Evolutionary conservation across 2,888 invertebrate species (phyloP).

Genomic region (Andrena dorsata): DNA sequence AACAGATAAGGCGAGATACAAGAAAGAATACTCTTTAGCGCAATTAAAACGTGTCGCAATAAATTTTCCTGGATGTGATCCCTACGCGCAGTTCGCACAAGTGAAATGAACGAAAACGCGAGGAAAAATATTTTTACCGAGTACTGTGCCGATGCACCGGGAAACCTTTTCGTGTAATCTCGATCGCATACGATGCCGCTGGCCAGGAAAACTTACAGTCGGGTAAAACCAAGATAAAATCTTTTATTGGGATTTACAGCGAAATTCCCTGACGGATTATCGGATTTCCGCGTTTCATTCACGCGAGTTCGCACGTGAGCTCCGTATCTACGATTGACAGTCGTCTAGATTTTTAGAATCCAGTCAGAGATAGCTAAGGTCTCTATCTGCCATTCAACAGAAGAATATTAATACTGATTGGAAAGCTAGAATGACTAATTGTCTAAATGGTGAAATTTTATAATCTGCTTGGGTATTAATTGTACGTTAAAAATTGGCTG

Average conservation of each 20-base stretch:
- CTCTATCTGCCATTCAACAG: not conserved
- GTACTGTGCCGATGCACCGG: not conserved
- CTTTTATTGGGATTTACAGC: conserved; percentile 48
- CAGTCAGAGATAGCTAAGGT: too few species aligned
- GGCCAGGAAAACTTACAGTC: conserved; percentile 51
- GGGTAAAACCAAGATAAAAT: conserved; percentile 54
- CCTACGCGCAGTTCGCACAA: not conserved
- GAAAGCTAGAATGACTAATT: too few species aligned
- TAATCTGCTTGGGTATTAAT: too few species aligned
- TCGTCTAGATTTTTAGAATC: not conserved
- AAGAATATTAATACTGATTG: not conserved
- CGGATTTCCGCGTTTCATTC: conserved; percentile 44
- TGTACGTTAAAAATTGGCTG: too few species aligned
- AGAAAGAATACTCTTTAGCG: not conserved
- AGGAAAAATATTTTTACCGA: conserved; percentile 26
- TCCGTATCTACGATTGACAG: not conserved
- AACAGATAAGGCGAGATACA: conserved; percentile 13
- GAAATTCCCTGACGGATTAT: conserved; percentile 49
- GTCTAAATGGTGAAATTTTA: too few species aligned
- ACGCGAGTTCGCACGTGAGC: conserved; percentile 48
- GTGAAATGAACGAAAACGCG: conserved; percentile 24
- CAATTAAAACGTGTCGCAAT: conserved; percentile 14
- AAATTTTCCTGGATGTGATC: conserved; percentile 5
- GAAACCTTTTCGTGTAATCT: conserved; percentile 49
- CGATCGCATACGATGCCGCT: conserved; percentile 4